Percentiles rank a stretch among this genome's conserved stretches.
Evolutionary conservation across 2,113 vertebrate genomes (phyloP).

Genomic region (Spheniscus mendiculus): DNA sequence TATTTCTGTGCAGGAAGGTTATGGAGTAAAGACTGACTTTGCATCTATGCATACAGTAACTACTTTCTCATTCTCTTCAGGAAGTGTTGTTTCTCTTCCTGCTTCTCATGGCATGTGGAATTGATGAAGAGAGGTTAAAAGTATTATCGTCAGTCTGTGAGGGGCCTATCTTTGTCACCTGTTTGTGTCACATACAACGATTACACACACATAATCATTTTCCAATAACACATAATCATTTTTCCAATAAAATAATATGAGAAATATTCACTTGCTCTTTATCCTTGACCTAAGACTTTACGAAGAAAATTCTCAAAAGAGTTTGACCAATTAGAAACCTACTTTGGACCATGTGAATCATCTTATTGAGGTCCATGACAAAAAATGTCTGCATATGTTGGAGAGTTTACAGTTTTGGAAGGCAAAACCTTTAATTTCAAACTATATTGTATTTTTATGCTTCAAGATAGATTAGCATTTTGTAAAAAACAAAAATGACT

Average conservation of each 20-base stretch:
- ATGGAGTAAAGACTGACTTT: not conserved
- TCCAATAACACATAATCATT: not conserved
- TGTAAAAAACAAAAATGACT: not conserved
- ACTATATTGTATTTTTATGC: not conserved
- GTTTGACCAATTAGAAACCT: not conserved
- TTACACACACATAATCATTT: not conserved
- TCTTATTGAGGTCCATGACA: not conserved
- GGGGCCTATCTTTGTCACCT: not conserved
- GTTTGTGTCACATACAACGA: not conserved
- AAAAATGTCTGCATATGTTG: not conserved
- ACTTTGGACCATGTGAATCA: not conserved
- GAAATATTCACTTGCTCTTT: not conserved
- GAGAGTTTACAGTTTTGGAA: not conserved
- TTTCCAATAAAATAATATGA: not conserved
- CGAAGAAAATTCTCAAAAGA: not conserved
- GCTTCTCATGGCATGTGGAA: not conserved
- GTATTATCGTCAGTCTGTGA: not conserved
- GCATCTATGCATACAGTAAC: not conserved
- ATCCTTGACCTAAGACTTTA: not conserved
- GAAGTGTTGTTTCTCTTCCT: not conserved
- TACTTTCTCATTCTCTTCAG: not conserved
- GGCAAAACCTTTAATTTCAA: not conserved
- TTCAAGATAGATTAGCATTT: not conserved
- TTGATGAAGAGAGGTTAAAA: not conserved
- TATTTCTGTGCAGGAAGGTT: not conserved